Conservation (phyloP, 2,888 invertebrate species). For the Dasypolia templi region DNA sequence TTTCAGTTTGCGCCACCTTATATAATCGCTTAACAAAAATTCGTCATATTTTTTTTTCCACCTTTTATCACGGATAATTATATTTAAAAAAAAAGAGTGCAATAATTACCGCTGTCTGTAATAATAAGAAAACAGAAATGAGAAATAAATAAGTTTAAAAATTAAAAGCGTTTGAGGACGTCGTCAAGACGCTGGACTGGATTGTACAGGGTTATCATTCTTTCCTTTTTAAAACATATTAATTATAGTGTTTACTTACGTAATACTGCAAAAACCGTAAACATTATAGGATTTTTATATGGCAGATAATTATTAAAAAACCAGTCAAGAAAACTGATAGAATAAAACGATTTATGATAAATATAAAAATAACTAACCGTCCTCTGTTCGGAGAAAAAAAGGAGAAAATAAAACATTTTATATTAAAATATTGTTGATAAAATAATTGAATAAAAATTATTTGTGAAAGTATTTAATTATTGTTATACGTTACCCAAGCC, state of each 20-base stretch:
- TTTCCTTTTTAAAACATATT: no score
- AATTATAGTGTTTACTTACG: background rate
- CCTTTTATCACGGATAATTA: no score
- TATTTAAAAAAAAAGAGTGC: background rate
- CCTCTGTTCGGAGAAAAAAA: background rate
- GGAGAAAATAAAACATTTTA: no score
- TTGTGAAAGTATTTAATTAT: background rate
- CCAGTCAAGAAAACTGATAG: background rate
- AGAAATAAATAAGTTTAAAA: background rate
- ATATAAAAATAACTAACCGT: conserved; percentile 8
- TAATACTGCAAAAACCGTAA: background rate
- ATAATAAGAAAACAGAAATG: background rate
- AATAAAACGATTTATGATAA: background rate
- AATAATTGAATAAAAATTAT: fast-evolving
- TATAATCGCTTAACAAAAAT: background rate
- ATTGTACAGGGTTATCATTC: no score
- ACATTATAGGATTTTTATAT: background rate
- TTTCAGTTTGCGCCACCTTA: no score
- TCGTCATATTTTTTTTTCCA: background rate
- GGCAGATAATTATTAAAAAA: background rate
- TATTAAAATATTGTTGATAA: background rate
- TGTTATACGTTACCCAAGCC: background rate
- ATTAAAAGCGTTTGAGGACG: no score
- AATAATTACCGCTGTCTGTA: background rate
- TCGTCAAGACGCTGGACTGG: no score